Evolutionary conservation across 2,888 invertebrate species (phyloP), one percentile per base, ranked within the genome.

Genomic region (Embidobia sp.): DNA sequence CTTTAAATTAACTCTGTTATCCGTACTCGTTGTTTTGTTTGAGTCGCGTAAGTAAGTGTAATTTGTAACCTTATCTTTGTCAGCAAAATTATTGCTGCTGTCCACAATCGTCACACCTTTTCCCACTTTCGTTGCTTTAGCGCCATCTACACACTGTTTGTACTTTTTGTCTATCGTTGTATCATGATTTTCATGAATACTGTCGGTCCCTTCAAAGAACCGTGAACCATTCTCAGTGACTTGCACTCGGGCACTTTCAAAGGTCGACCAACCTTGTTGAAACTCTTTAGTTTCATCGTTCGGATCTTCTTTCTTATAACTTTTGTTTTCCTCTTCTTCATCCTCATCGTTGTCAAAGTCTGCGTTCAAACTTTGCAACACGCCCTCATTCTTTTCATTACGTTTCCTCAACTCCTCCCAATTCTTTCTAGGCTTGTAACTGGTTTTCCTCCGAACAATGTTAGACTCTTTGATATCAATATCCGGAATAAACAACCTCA

Each of bases 401-500:
- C 82, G 83, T 27, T 89, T 89, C 10, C 89, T 78, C 31, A 89
- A 75, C 55, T 89, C 89, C 31, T 89, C 89, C 89, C 89, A 89
- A 63, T 89, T 88, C 49, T 89, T 89, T 0, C 89, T 67, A 0
- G 88, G 89, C 74, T 89, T 89, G 79, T 89, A 89, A 57, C 89
- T 89, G 10, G 89, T 89, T 49, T 88, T 89, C 1, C 89, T 74
- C 4, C 88, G 79, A 0, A 89, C 84, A n/a, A 88, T 84, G 3
- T 86, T 85, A 10, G 83, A 85, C 48, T 88, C 89, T 16, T 85
- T 88, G 16, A 89, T 89, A 51, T 90, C 88, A 22, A 91, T 90
- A 63, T 90, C 90, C 3, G 91, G 90, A 18, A 91, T 91, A 66
- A 91, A 91, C 1, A 91, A 85, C 16, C 90, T 80, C 22, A 91